Evolutionary conservation across 2,797 vertebrate species (phyloP), one percentile per base, ranked within the genome.

Genomic region (Apogon hyalosoma): DNA sequence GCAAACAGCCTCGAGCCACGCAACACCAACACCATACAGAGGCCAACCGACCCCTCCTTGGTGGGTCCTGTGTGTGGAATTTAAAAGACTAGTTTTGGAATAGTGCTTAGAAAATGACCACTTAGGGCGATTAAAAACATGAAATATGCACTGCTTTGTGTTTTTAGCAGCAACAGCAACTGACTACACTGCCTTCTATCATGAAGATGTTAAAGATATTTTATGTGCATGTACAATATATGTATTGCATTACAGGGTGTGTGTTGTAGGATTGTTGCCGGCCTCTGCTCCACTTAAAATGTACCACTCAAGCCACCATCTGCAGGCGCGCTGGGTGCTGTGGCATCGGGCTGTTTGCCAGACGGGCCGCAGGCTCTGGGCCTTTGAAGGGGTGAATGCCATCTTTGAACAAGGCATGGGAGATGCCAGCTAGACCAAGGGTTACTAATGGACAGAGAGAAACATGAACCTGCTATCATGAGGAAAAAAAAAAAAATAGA

Each of bases 331-430:
- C 94, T 80, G 94, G 95, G 94, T 91, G 33, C 94, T 94, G 91
- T 96, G 97, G 96, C 95, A 92, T 92, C 94, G 94, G 95, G 97
- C 97, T 97, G 97, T 98, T 97, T 97, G 96, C 96, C 90, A 91
- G 93, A 93, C 91, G 94, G 97, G 97, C 95, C 96, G 96, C 97
- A 98, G 96, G 96, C 96, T 98, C 95, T 90, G 92, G 95, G 97
- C 92, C 97, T 95, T 98, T 97, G 96, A 98, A 98, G 96, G 96
- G 96, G 96, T 96, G 97, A 97, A 94, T 96, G 95, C 96, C 97
- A 98, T 98, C 97, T 98, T 98, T 96, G 94, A 96, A 97, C 95
- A 94, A 94, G 95, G 93, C 89, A 95, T 95, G 94, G 92, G 87
- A 84, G 89, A 96, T 95, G 94, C 86, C 82, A 65, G 73, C 84